These are phyloP conservation scores for Albula glossodonta DNA, from an alignment of 2,113 vertebrate genomes.

Conservation along the genomic window DNA sequence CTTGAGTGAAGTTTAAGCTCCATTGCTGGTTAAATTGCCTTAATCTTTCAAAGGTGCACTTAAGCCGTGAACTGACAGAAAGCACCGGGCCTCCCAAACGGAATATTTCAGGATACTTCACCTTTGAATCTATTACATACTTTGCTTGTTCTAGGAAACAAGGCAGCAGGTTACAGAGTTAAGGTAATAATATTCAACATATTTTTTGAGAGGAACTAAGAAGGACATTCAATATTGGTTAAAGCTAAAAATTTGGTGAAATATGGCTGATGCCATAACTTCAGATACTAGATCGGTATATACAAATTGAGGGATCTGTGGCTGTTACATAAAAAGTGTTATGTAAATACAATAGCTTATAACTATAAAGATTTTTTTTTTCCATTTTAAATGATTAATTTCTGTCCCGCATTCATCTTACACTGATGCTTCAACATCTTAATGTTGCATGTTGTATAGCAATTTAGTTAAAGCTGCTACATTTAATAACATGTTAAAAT, in stretches of 20 bases:
- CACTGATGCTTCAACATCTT: no score
- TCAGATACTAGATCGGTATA: no score
- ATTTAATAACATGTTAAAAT: no score
- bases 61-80: constrained; percentile 21
- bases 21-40: constrained; percentile 33
- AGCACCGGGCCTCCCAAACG: constrained; percentile 6
- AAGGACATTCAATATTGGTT: background rate
- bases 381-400: no score
- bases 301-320: no score
- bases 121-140: constrained; percentile 4
- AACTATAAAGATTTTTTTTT: no score
- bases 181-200: background rate
- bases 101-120: constrained; percentile 11
- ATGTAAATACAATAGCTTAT: no score
- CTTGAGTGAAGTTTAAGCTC: constrained; percentile 29
- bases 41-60: constrained; percentile 28
- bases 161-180: background rate
- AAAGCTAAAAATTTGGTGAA: background rate
- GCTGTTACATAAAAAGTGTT: no score
- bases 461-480: no score
- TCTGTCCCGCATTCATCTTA: no score
- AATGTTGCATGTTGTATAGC: no score
- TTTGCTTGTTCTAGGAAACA: background rate
- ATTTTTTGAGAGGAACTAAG: background rate
- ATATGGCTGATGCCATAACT: background rate